Evolutionary conservation across 2,797 vertebrate species (phyloP).

Genomic region (Oreortyx pictus): DNA sequence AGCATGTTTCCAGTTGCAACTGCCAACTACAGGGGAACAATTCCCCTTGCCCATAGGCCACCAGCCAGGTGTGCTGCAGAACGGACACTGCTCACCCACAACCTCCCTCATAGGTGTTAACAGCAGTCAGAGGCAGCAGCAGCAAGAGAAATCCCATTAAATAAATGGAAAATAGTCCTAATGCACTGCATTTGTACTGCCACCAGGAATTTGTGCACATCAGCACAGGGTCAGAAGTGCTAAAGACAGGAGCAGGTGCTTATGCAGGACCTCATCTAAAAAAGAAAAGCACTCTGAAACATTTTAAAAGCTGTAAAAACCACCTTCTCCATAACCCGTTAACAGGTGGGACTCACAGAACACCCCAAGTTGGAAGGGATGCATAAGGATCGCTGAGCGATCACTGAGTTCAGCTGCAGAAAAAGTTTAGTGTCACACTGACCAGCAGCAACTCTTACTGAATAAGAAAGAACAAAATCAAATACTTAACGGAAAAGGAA

Average conservation of each 20-base stretch:
- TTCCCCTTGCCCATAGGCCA: not conserved
- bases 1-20: not conserved
- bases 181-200: not conserved
- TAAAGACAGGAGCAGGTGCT: not conserved
- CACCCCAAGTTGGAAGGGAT: too few species aligned
- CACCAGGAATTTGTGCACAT: fast-evolving
- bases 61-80: not conserved
- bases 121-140: not conserved
- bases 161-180: not conserved
- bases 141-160: not conserved
- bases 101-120: fast-evolving
- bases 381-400: too few species aligned
- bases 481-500: not conserved
- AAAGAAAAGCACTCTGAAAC: not conserved
- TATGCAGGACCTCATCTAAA: not conserved
- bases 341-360: not conserved
- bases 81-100: not conserved
- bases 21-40: not conserved
- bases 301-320: not conserved
- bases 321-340: not conserved
- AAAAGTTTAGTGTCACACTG: not conserved
- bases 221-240: not conserved
- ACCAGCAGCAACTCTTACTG: not conserved
- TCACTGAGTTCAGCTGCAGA: too few species aligned
- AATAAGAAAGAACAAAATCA: not conserved